Evolutionary conservation across 2,888 invertebrate genomes (phyloP), one percentile per base, ranked within the genome.

Genomic region (Perizoma affinitatum): DNA sequence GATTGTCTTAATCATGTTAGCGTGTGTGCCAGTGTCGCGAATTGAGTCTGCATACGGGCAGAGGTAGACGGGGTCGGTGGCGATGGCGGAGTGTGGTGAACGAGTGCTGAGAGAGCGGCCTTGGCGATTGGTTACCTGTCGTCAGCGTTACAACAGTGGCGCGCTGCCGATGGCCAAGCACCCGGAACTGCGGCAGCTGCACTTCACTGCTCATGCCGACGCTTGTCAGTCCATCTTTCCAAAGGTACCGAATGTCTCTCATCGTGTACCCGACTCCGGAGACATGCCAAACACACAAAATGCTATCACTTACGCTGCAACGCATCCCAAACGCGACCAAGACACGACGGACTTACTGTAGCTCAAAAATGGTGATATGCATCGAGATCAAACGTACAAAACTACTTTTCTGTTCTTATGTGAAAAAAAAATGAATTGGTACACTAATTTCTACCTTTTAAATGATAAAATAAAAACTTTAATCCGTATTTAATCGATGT

Each of bases 171-270:
- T 98, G 97, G 90, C 98, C 98, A 93, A 98, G 96, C 90, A 98
- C 97, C 93, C 97, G 96, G 95, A 98, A 98, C 94, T 98, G 98
- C 84, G 98, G 98, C 91, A 98, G 96, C 94, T 97, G 96, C 94
- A 98, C 97, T 93, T 97, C 97, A 93, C 95, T 96, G 95, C 97
- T 96, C 94, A 98, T 97, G 93, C 97, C 97, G 93, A 98, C 97
- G 93, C 98, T 97, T 93, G 95, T 95, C 92, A 95, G 94, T 89
- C 97, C 97, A 94, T 96, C 95, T 94, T 96, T 96, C 98, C 98
- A 98, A 94, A 96, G 96, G 95, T 98, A 98, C 93, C 97, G 96
- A 95, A 98, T 97, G 95, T 97, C 97, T 95, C 96, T 96, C 97
- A 97, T 97, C 94, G 97, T 97, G 96, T 97, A 97, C 95, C 97